phyloP scores from a whole-genome alignment of 1,140 invertebrate genomes.

The Ceratosolen fusciceps region DNA sequence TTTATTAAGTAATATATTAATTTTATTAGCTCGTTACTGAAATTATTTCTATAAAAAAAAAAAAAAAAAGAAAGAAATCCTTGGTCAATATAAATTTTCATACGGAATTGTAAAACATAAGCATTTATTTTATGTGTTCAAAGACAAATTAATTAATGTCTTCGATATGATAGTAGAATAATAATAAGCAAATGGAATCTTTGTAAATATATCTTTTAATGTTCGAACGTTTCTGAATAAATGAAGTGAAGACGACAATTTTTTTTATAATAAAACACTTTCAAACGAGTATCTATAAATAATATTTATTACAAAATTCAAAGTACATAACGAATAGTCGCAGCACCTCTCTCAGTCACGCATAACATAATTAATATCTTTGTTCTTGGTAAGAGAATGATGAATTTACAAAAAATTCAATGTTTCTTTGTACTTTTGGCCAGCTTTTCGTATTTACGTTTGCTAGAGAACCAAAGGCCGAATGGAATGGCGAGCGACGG shows the following conservation, averaged over 20 bases:
- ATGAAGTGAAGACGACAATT: slow-evolving; percentile 16
- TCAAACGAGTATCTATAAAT: slow-evolving; percentile 59
- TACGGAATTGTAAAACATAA: slow-evolving; percentile 1
- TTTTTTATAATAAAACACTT: slow-evolving; percentile 44
- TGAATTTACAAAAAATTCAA: slow-evolving; percentile 54
- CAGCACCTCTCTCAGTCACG: slow-evolving; percentile 60
- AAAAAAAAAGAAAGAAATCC: no score
- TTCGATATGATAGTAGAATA: neutral
- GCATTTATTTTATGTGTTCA: slow-evolving; percentile 12
- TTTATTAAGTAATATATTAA: neutral
- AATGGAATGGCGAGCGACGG: slow-evolving; percentile 96
- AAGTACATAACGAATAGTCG: slow-evolving; percentile 58
- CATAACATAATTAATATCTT: slow-evolving; percentile 53
- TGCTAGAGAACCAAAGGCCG: slow-evolving; percentile 93
- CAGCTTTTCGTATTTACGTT: slow-evolving; percentile 93
- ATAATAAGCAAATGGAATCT: neutral
- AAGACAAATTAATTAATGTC: slow-evolving; percentile 5
- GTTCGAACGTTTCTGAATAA: slow-evolving; percentile 2
- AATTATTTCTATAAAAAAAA: neutral
- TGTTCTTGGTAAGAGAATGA: slow-evolving; percentile 47
- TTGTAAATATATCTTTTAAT: slow-evolving; percentile 37
- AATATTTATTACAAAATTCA: slow-evolving; percentile 67
- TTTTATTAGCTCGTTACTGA: neutral
- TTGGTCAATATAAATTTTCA: neutral
- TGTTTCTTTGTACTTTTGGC: slow-evolving; percentile 66